Conservation (phyloP, 2,888 invertebrate genomes). For the Disparrhopalites patrizii region DNA sequence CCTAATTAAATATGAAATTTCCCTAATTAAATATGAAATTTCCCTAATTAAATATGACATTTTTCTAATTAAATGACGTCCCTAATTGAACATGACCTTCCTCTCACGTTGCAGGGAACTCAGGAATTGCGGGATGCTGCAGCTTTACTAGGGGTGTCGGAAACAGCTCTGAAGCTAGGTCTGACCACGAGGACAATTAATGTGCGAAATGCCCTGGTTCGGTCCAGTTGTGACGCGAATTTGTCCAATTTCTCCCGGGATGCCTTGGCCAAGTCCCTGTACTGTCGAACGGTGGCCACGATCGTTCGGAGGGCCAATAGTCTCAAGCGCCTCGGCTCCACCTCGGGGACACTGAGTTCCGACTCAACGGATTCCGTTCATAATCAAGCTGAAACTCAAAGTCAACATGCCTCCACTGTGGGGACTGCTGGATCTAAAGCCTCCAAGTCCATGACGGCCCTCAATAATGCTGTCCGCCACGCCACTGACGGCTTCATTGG, state of each 20-base stretch:
- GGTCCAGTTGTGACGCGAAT: slow-evolving; percentile 76
- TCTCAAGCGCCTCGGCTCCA: slow-evolving; percentile 73
- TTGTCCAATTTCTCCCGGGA: slow-evolving; percentile 85
- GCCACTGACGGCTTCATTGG: slow-evolving; percentile 94
- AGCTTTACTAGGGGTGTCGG: slow-evolving; percentile 72
- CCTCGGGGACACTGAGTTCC: slow-evolving; percentile 77
- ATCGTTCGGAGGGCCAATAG: slow-evolving; percentile 90
- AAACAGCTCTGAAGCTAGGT: slow-evolving; percentile 71
- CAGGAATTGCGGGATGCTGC: slow-evolving; percentile 82
- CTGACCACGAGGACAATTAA: slow-evolving; percentile 77
- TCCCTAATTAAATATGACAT: too few species aligned
- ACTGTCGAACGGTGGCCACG: slow-evolving; percentile 89
- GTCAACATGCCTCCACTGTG: slow-evolving; percentile 78
- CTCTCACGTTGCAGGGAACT: slow-evolving; percentile 66
- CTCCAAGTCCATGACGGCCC: slow-evolving; percentile 78
- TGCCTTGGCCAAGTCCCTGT: slow-evolving; percentile 84
- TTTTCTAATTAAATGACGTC: too few species aligned
- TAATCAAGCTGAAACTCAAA: slow-evolving; percentile 75
- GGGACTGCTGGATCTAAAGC: slow-evolving; percentile 70
- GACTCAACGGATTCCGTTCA: slow-evolving; percentile 90
- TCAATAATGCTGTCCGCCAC: slow-evolving; percentile 87
- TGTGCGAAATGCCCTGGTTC: slow-evolving; percentile 71
- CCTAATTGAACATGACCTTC: too few species aligned
- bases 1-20: too few species aligned
- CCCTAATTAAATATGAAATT: too few species aligned